Evolutionary conservation across 53 echinoderm and acorn worm species (phyloP).

Genomic region (Pentamera pediparva): DNA sequence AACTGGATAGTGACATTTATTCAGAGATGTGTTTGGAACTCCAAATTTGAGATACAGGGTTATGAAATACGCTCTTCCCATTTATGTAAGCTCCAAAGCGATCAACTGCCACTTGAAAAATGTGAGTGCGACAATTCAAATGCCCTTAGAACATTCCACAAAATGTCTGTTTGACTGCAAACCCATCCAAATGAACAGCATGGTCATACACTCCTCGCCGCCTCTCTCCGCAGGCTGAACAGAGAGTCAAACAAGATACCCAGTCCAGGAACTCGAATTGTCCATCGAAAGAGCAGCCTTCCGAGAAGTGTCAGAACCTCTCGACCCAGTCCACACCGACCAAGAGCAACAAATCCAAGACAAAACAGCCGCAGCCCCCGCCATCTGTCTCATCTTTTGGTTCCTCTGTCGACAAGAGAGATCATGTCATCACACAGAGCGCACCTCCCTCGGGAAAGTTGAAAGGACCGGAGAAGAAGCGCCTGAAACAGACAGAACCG

Average conservation of each 20-base stretch:
- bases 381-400: not conserved
- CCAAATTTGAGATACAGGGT: too few species aligned
- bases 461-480: constrained; percentile 7
- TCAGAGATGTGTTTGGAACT: too few species aligned
- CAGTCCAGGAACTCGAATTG: constrained; percentile 13
- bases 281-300: constrained; percentile 8
- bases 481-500: not conserved
- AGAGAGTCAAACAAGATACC: constrained; percentile 41
- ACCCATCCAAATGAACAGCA: too few species aligned
- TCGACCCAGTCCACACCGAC: constrained; percentile 32
- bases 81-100: too few species aligned
- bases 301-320: constrained; percentile 13
- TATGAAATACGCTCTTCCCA: too few species aligned
- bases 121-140: too few species aligned
- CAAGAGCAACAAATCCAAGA: constrained; percentile 13
- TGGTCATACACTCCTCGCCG: too few species aligned
- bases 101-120: too few species aligned
- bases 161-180: too few species aligned
- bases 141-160: too few species aligned
- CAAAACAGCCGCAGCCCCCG: not conserved
- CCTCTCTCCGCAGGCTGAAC: constrained; percentile 68
- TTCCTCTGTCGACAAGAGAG: too few species aligned
- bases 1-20: too few species aligned
- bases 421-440: not conserved
- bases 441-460: constrained; percentile 25